Base-by-base conservation (phyloP, 2,888 invertebrate genomes). In the Acholoe squamosa region DNA sequence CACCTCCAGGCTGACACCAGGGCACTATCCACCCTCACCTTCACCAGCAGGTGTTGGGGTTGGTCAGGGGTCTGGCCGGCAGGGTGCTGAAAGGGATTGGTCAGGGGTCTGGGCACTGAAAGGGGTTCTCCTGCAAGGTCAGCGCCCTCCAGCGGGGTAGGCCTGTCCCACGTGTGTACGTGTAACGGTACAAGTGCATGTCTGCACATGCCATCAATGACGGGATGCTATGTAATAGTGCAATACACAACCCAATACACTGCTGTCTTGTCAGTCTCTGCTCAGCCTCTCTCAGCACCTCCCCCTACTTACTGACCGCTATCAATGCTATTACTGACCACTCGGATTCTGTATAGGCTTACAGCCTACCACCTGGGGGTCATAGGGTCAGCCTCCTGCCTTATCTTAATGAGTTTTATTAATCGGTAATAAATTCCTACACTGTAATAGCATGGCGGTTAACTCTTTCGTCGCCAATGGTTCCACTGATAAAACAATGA, bases 361-460 rank as follows among this genome's bases (percentile, higher is more conserved):
- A 61, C 28, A 22, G 14, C 28, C n/a, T 28, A 25, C 31, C 71
- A 43, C 34, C 34, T 43, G 34, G 22, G 33, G 80, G 80, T 80
- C 80, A 80, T 3, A 22, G 80, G 80, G 34, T 80, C 33, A 80
- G 34, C 34, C 43, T 10, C 12, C 3, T 25, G 16, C 80, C 22
- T 80, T 80, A 80, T 80, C 80, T 80, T 80, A 80, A 80, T n/a
- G 80, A 80, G 80, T 80, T 80, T 80, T 80, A 80, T 80, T 80
- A 80, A 80, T 80, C 80, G 80, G 80, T n/a, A 43, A 80, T 80
- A 80, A 80, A 80, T n/a, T 25, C 25, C 19, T 19, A 31, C n/a
- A 14, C 76, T 76, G 28, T n/a, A 25, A 31, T 31, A 76, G 31
- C 61, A 61, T 43, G 43, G 43, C 61, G 25, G 61, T 61, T 61